Evolutionary conservation across 2,888 invertebrate species (phyloP).

Genomic region (Acholoe squamosa): DNA sequence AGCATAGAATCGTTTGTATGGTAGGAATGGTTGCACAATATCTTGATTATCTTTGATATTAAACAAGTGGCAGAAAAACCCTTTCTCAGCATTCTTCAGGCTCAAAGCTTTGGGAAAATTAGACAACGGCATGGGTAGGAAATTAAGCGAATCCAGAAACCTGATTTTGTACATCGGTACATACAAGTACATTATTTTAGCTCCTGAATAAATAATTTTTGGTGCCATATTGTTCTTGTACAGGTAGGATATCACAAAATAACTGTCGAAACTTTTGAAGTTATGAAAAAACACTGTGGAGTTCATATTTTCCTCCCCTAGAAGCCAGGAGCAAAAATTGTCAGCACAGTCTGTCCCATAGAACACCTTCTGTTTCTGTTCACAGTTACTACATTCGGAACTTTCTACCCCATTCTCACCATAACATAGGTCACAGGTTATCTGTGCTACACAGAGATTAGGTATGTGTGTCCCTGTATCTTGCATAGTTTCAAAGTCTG

Average conservation of each 20-base stretch:
- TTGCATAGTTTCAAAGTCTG: too few species aligned
- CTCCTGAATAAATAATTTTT: not conserved
- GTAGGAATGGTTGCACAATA: not conserved
- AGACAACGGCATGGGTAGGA: conserved; percentile 37
- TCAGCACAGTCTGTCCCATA: too few species aligned
- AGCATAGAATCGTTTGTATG: not conserved
- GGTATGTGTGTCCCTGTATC: too few species aligned
- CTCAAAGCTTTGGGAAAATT: conserved; percentile 16
- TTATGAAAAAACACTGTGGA: conserved; percentile 14
- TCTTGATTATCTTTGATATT: not conserved
- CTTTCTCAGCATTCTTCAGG: not conserved
- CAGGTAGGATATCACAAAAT: conserved; percentile 22
- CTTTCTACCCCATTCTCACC: too few species aligned
- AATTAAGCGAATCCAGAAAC: conserved; percentile 51
- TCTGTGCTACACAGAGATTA: too few species aligned
- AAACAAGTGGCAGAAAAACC: not conserved
- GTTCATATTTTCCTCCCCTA: not conserved
- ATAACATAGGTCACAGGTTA: too few species aligned
- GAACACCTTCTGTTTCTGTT: not conserved
- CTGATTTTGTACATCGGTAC: not conserved
- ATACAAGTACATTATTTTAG: not conserved
- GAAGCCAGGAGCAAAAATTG: conserved; percentile 10
- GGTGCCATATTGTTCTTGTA: not conserved
- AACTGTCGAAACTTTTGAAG: conserved; percentile 38
- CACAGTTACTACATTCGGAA: not conserved